phyloP scores from a whole-genome alignment of 2,113 vertebrate species.

The Tenebrosternarchus preto region DNA sequence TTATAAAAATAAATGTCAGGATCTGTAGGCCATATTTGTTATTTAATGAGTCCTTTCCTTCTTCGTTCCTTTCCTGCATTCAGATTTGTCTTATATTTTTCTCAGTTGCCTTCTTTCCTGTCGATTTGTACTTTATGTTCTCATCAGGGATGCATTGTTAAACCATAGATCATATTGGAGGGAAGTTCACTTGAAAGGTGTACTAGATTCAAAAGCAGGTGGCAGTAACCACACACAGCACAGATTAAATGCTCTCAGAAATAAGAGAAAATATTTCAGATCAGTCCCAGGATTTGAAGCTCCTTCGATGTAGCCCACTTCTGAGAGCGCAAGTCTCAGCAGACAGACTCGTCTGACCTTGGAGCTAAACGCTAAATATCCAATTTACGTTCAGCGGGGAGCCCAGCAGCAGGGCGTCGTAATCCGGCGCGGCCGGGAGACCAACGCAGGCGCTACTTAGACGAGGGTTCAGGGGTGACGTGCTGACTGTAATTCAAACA shows the following conservation, averaged over 20 bases:
- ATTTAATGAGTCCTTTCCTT: not conserved
- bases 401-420: slow-evolving; percentile 55
- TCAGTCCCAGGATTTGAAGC: slow-evolving; percentile 48
- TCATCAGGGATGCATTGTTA: slow-evolving; percentile 24
- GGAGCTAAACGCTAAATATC: slow-evolving; percentile 62
- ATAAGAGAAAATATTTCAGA: slow-evolving; percentile 48
- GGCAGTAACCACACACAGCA: slow-evolving; percentile 31
- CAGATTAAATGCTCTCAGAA: slow-evolving; percentile 46
- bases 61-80: not conserved
- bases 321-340: slow-evolving; percentile 47
- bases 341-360: slow-evolving; percentile 63
- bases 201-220: slow-evolving; percentile 37
- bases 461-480: slow-evolving; percentile 54
- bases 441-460: slow-evolving; percentile 57
- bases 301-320: slow-evolving; percentile 46
- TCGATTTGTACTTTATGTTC: slow-evolving; percentile 1
- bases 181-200: slow-evolving; percentile 22
- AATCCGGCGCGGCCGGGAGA: slow-evolving; percentile 57
- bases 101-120: not conserved
- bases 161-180: slow-evolving; percentile 19
- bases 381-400: slow-evolving; percentile 62
- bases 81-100: not conserved
- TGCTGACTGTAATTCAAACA: slow-evolving; percentile 60
- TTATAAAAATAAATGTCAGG: not conserved
- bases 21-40: not conserved